A percentile compares a stretch with the other conserved stretches of the same genome.
phyloP scores from a whole-genome alignment of 2,888 invertebrate genomes.

The Fabriciana adippe region DNA sequence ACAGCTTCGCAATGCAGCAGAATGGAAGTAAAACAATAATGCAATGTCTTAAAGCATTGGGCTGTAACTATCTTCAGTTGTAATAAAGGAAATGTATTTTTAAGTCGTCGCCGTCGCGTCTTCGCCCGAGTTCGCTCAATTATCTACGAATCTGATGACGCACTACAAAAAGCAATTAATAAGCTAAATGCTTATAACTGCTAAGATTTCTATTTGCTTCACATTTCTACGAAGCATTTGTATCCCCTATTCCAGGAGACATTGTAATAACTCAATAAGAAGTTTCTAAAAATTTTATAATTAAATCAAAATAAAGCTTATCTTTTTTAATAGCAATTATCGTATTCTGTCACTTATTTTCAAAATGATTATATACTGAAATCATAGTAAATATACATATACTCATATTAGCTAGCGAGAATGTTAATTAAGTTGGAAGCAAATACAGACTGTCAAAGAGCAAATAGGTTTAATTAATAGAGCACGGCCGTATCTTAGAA shows the following conservation, averaged over 20 bases:
- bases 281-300: no score
- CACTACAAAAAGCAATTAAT: slow-evolving; percentile 41
- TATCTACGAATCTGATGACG: slow-evolving; percentile 58
- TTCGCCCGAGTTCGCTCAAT: slow-evolving; percentile 67
- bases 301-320: no score
- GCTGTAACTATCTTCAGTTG: slow-evolving; percentile 57
- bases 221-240: not conserved
- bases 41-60: slow-evolving; percentile 50
- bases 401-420: slow-evolving; percentile 46
- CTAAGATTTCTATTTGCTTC: slow-evolving; percentile 11
- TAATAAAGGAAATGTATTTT: slow-evolving; percentile 70
- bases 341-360: not conserved
- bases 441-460: slow-evolving; percentile 71
- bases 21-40: slow-evolving; percentile 44
- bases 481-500: slow-evolving; percentile 62
- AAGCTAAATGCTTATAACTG: slow-evolving; percentile 34
- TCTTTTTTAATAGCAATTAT: no score
- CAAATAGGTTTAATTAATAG: slow-evolving; percentile 78
- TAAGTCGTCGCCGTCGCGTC: slow-evolving; percentile 72
- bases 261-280: no score
- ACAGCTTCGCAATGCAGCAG: slow-evolving; percentile 37
- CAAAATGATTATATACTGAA: slow-evolving; percentile 35
- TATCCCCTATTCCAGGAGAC: not conserved
- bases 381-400: slow-evolving; percentile 38
- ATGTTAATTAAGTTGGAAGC: slow-evolving; percentile 71